phyloP scores from a whole-genome alignment of 2,888 invertebrate genomes.

The Ophion slaviceki region DNA sequence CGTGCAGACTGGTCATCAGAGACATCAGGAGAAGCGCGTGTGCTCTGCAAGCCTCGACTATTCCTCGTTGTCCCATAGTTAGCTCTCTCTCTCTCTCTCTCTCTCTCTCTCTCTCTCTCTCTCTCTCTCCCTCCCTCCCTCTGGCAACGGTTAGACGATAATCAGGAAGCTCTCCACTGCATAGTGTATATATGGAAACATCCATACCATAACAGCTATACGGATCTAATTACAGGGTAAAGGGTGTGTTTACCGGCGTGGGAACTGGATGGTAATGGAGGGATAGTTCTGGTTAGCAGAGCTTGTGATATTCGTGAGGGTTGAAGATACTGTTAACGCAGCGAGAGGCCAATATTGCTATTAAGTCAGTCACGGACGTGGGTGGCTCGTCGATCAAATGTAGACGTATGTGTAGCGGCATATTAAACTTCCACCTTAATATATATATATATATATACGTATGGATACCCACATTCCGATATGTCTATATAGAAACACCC shows the following conservation, averaged over 20 bases:
- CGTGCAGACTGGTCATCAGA: slow-evolving; percentile 15
- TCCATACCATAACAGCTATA: slow-evolving; percentile 53
- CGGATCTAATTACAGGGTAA: slow-evolving; percentile 68
- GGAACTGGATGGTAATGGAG: slow-evolving; percentile 49
- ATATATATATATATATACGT: background rate
- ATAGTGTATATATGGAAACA: slow-evolving; percentile 19
- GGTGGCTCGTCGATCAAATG: slow-evolving; percentile 65
- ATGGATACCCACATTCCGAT: background rate
- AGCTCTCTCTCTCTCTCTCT: slow-evolving; percentile 33
- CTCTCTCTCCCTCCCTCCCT: slow-evolving; percentile 11
- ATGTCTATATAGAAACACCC: background rate
- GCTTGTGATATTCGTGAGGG: slow-evolving; percentile 47
- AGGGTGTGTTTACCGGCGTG: slow-evolving; percentile 62
- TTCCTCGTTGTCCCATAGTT: slow-evolving; percentile 3
- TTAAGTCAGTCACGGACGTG: slow-evolving; percentile 71
- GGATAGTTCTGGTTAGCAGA: slow-evolving; percentile 49
- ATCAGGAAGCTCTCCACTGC: slow-evolving; percentile 64
- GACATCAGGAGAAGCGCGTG: slow-evolving; percentile 22
- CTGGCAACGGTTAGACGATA: slow-evolving; percentile 28
- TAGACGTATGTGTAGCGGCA: slow-evolving; percentile 35
- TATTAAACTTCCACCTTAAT: slow-evolving; percentile 7
- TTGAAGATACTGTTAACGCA: slow-evolving; percentile 70
- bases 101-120: slow-evolving; percentile 40
- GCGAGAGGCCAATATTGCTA: slow-evolving; percentile 75
- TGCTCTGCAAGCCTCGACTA: slow-evolving; percentile 42